Percentiles rank a stretch among this genome's conserved stretches.
phyloP scores from a whole-genome alignment of 1,140 invertebrate species.

The Drosophila malerkotliana region DNA sequence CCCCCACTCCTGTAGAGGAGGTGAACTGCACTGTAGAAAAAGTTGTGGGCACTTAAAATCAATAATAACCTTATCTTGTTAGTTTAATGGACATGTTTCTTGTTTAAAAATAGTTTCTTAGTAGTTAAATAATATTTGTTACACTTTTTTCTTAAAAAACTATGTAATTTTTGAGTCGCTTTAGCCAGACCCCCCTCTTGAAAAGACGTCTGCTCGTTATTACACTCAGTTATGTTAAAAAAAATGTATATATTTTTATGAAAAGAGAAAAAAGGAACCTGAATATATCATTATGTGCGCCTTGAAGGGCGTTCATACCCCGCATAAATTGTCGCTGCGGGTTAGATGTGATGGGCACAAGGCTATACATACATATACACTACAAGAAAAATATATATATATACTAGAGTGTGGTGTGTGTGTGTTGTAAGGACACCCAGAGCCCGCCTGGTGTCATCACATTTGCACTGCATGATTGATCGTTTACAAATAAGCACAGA shows the following conservation, averaged over 20 bases:
- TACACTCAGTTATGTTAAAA: slow-evolving; percentile 65
- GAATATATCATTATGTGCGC: slow-evolving; percentile 69
- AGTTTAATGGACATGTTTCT: too few species aligned
- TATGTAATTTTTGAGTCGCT: background rate
- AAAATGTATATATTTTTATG: slow-evolving; percentile 23
- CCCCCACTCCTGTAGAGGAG: too few species aligned
- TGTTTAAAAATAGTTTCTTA: too few species aligned
- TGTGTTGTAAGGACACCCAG: background rate
- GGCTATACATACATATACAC: background rate
- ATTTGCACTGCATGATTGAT: slow-evolving; percentile 76
- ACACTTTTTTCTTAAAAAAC: too few species aligned
- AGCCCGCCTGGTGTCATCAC: slow-evolving; percentile 40
- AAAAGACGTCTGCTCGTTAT: slow-evolving; percentile 67
- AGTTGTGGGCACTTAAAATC: too few species aligned
- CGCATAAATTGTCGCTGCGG: slow-evolving; percentile 73
- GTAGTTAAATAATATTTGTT: too few species aligned
- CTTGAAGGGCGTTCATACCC: slow-evolving; percentile 47
- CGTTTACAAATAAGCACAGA: slow-evolving; percentile 69
- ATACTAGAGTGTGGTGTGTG: background rate
- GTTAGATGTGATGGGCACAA: slow-evolving; percentile 19
- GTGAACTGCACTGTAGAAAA: background rate
- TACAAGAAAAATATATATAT: too few species aligned
- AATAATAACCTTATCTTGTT: too few species aligned
- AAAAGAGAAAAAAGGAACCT: background rate
- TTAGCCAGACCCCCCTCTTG: background rate